Evolutionary conservation across 2,888 invertebrate genomes (phyloP), one percentile per base, ranked within the genome.

Genomic region (Baccha elongata): DNA sequence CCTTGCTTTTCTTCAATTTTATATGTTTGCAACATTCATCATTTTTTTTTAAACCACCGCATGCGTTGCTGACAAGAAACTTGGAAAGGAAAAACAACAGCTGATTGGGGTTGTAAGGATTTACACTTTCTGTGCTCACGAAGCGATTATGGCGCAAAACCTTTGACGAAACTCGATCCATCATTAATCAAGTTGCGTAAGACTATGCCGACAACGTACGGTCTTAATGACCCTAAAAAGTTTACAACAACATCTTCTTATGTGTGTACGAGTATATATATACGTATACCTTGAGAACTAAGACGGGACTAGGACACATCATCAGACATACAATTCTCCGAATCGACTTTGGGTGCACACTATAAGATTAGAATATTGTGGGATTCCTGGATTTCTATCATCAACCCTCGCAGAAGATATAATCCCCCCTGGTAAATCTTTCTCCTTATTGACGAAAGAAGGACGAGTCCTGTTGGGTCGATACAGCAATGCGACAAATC

Each of bases 401-500:
- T 68, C 80, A 48, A 74, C 80, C 80, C 79, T 74, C 53, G 37
- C 44, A 13, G 29, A n/a, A 35, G 10, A 23, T 19, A 11, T 55
- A 72, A 55, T 72, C 60, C 62, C 42, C 44, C 29, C 1, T 29
- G 44, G 35, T 46, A 13, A 40, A 50, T 35, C 48, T 21, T 32
- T 44, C 29, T 26, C 29, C 17, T n/a, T 60, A 15, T 29, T 23
- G 35, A 3, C n/a, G 35, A 29, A 37, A 10, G 23, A 32, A 44
- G 46, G 35, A 11, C n/a, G 11, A n/a, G 52, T 26, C 32, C 46
- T 21, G 29, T 29, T 3, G 11, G 6, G 35, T 23, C 35, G 46
- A 71, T 55, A 71, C 67, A 53, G 76, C 60, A 76, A 55, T 76
- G 81, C 72, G 83, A 64, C 72, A 78, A 83, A 78, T 83, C 78